Percentiles rank a stretch among this genome's conserved stretches.
These are phyloP conservation scores for Caradrina clavipalpis DNA, from an alignment of 2,888 invertebrate species.

Conservation along the genomic window DNA sequence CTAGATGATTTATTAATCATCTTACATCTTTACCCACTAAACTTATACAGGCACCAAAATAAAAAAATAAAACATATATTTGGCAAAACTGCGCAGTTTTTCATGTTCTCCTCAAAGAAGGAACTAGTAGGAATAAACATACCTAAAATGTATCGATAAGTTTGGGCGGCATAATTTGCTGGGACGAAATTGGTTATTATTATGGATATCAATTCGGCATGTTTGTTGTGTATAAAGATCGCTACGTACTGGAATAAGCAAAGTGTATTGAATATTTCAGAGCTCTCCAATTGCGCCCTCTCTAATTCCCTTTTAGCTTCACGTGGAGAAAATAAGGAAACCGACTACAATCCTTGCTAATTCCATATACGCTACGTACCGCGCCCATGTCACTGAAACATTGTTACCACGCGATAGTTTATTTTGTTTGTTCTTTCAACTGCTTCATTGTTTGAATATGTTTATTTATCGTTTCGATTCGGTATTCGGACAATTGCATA, in stretches of 20 bases:
- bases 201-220: conserved; percentile 7
- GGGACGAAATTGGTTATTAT: conserved; percentile 16
- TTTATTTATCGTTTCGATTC: conserved; percentile 46
- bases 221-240: conserved; percentile 15
- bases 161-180: conserved; percentile 5
- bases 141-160: conserved; percentile 16
- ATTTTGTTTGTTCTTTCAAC: conserved; percentile 42
- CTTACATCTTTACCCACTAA: neutral
- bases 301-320: neutral
- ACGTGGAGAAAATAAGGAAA: conserved; percentile 35
- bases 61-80: too few relatives aligned
- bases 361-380: conserved; percentile 4
- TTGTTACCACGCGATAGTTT: conserved; percentile 24
- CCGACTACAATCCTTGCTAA: conserved; percentile 16
- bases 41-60: neutral
- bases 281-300: neutral
- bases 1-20: neutral
- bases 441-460: conserved; percentile 36
- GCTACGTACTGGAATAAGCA: conserved; percentile 5
- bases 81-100: neutral
- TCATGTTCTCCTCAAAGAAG: neutral
- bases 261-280: conserved; percentile 19
- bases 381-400: conserved; percentile 12
- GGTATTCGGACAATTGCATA: conserved; percentile 31
- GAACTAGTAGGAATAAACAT: neutral